These are phyloP conservation scores for Panzeria rudis DNA, from an alignment of 2,888 invertebrate species.

Conservation along the genomic window DNA sequence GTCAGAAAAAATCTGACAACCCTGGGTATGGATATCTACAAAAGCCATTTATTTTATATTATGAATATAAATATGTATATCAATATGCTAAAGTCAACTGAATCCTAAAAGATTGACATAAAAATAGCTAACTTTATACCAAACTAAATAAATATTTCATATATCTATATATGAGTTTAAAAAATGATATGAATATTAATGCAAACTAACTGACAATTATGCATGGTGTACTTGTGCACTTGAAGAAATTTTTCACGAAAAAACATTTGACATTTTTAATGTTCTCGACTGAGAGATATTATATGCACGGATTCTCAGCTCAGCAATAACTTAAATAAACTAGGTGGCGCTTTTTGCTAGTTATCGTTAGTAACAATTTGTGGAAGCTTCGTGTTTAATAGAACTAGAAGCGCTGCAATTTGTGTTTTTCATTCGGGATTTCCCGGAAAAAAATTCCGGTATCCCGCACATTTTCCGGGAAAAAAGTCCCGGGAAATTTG, in stretches of 20 bases:
- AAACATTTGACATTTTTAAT: neutral
- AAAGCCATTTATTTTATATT: slow-evolving; percentile 51
- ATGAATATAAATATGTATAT: neutral
- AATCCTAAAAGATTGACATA: slow-evolving; percentile 59
- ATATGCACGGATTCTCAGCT: too few species aligned
- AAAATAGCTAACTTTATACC: slow-evolving; percentile 50
- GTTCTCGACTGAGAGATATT: neutral
- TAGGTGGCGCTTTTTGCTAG: too few species aligned
- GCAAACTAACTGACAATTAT: slow-evolving; percentile 14
- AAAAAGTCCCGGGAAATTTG: too few species aligned
- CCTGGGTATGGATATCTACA: too few species aligned
- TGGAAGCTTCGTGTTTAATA: too few species aligned
- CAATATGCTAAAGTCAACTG: slow-evolving; percentile 63
- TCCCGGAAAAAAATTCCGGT: too few species aligned
- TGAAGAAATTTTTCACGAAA: slow-evolving; percentile 19
- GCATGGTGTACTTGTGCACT: slow-evolving; percentile 12
- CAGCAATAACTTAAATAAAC: too few species aligned
- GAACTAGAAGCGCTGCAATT: too few species aligned
- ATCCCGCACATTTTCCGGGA: too few species aligned
- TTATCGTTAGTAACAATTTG: too few species aligned
- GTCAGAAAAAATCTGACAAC: too few species aligned
- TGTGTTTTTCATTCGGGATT: too few species aligned
- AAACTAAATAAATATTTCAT: slow-evolving; percentile 27
- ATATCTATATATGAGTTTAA: slow-evolving; percentile 3
- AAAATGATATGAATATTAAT: slow-evolving; percentile 63